phyloP scores from a whole-genome alignment of 2,888 invertebrate genomes.

The Salticus scenicus region DNA sequence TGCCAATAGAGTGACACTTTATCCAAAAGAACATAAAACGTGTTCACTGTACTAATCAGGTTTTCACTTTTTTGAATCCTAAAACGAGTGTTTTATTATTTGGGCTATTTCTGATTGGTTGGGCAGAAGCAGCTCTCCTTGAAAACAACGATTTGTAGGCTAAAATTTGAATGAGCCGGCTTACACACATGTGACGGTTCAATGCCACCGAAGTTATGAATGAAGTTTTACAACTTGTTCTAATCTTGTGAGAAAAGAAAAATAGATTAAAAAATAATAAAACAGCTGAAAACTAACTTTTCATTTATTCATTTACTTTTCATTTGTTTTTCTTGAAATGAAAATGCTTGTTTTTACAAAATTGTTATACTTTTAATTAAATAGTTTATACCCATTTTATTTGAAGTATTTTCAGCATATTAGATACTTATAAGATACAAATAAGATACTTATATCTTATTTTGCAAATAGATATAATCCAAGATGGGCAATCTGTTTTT shows the following conservation, averaged over 20 bases:
- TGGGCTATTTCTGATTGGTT: not conserved
- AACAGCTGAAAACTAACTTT: too few relatives aligned
- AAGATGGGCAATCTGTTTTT: too few relatives aligned
- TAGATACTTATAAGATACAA: too few relatives aligned
- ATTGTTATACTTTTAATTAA: too few relatives aligned
- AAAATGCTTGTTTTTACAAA: too few relatives aligned
- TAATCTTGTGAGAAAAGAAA: not conserved
- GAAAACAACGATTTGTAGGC: not conserved
- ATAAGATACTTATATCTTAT: too few relatives aligned
- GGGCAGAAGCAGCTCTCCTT: not conserved
- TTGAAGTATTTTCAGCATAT: too few relatives aligned
- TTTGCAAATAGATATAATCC: too few relatives aligned
- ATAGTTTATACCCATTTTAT: too few relatives aligned
- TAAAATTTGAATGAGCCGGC: not conserved
- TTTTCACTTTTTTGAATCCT: not conserved
- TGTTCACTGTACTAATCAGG: not conserved
- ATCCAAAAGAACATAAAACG: not conserved
- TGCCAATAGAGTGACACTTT: not conserved
- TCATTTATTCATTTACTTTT: too few relatives aligned
- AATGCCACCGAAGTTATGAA: slow-evolving; percentile 14
- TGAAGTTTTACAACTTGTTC: not conserved
- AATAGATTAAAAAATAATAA: not conserved
- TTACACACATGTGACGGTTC: not conserved
- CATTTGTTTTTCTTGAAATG: too few relatives aligned
- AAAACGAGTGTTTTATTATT: slow-evolving; percentile 1